Evolutionary conservation across 2,888 invertebrate species (phyloP).

Genomic region (Mactromeris polynyma): DNA sequence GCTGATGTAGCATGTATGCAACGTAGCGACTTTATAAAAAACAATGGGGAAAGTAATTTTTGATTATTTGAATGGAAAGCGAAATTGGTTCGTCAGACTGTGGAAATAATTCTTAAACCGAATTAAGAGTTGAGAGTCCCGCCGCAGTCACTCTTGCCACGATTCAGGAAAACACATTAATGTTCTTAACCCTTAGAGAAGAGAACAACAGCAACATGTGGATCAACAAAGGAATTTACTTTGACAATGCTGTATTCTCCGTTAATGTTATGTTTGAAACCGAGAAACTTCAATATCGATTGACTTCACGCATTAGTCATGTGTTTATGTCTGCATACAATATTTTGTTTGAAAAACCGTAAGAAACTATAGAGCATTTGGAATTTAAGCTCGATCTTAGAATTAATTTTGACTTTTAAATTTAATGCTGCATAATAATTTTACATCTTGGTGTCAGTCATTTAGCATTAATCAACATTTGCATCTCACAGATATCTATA

Average conservation of each 20-base stretch:
- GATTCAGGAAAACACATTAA: not conserved
- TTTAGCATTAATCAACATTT: no score
- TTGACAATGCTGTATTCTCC: not conserved
- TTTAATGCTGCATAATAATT: no score
- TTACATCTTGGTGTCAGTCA: no score
- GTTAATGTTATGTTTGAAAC: not conserved
- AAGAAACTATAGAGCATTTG: no score
- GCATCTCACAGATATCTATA: no score
- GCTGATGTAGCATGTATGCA: not conserved
- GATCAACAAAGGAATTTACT: constrained; percentile 4
- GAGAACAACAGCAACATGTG: not conserved
- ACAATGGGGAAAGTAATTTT: not conserved
- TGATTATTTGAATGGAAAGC: not conserved
- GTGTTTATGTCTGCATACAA: no score
- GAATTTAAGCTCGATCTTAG: no score
- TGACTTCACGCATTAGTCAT: not conserved
- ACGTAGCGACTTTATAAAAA: not conserved
- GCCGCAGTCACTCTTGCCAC: not conserved
- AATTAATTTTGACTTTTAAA: no score
- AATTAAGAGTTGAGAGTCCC: not conserved
- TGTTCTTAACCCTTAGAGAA: not conserved
- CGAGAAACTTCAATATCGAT: not conserved
- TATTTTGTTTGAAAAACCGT: no score
- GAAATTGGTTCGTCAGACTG: not conserved
- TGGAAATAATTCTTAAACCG: not conserved